These are phyloP conservation scores for Drosophila parthenogenetica DNA, from an alignment of 2,888 invertebrate species.

Conservation along the genomic window DNA sequence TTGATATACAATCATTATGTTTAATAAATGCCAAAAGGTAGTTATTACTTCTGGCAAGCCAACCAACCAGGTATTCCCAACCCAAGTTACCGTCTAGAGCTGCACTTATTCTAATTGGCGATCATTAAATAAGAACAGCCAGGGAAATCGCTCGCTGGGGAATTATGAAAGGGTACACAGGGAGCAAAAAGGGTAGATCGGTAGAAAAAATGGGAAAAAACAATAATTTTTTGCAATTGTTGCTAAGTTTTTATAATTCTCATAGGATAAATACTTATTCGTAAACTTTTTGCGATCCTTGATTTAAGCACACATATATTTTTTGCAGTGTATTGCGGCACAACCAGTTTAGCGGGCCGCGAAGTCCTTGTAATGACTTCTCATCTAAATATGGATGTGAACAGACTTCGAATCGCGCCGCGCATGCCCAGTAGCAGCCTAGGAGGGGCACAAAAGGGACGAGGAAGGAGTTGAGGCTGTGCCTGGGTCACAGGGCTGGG, in stretches of 20 bases:
- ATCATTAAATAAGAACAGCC: conserved; percentile 60
- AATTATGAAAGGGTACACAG: conserved; percentile 62
- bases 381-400: conserved; percentile 54
- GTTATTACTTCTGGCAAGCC: conserved; percentile 57
- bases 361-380: conserved; percentile 57
- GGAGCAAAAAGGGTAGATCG: background rate
- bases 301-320: background rate
- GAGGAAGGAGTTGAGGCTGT: background rate
- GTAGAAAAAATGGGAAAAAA: too few species aligned
- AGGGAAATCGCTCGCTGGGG: conserved; percentile 13
- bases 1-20: conserved; percentile 67
- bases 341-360: conserved; percentile 24
- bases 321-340: conserved; percentile 2
- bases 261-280: too few species aligned
- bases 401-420: conserved; percentile 27
- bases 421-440: conserved; percentile 76
- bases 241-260: too few species aligned
- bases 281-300: too few species aligned
- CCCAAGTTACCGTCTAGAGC: conserved; percentile 11
- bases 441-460: background rate
- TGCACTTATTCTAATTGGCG: conserved; percentile 77
- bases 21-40: conserved; percentile 77
- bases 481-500: background rate
- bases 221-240: too few species aligned
- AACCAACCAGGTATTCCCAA: background rate